A percentile compares a stretch with the other conserved stretches of the same genome.
phyloP scores from a whole-genome alignment of 2,888 invertebrate species.

The Dolichomitus sp. region DNA sequence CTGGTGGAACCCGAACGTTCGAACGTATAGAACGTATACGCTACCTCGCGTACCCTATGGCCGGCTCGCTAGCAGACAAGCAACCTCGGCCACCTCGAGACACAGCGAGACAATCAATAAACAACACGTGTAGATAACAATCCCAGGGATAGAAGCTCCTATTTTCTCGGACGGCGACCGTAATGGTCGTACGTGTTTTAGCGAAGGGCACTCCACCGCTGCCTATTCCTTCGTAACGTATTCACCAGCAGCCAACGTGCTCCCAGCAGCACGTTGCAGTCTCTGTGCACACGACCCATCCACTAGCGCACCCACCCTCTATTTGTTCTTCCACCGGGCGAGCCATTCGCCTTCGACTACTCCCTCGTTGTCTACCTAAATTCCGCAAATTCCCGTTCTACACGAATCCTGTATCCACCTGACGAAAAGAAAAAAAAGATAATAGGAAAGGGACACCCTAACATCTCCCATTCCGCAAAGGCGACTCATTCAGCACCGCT shows the following conservation, averaged over 20 bases:
- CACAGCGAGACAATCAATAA: conserved; percentile 85
- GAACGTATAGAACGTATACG: conserved; percentile 45
- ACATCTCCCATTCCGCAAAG: conserved; percentile 28
- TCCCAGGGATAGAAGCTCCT: conserved; percentile 82
- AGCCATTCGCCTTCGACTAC: conserved; percentile 60
- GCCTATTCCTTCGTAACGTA: conserved; percentile 71
- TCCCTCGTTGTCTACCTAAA: conserved; percentile 63
- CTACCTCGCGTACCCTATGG: conserved; percentile 35
- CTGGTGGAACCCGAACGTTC: conserved; percentile 60
- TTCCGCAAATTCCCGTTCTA: conserved; percentile 52
- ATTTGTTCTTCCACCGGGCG: conserved; percentile 48
- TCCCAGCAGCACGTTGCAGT: conserved; percentile 57
- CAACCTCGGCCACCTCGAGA: conserved; percentile 74
- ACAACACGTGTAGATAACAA: conserved; percentile 86
- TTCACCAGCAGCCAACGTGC: conserved; percentile 65
- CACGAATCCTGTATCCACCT: conserved; percentile 27
- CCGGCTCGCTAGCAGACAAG: conserved; percentile 41
- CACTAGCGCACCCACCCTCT: conserved; percentile 15
- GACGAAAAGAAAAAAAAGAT: neutral
- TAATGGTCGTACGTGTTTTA: conserved; percentile 84
- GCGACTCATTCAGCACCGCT: conserved; percentile 27
- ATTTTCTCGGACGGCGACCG: conserved; percentile 82
- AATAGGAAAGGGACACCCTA: conserved; percentile 13
- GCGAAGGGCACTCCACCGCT: conserved; percentile 67
- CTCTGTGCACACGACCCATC: conserved; percentile 44